Percentiles rank a stretch among this genome's conserved stretches.
Evolutionary conservation across 2,113 vertebrate species (phyloP).

Genomic region (Rissa tridactyla): DNA sequence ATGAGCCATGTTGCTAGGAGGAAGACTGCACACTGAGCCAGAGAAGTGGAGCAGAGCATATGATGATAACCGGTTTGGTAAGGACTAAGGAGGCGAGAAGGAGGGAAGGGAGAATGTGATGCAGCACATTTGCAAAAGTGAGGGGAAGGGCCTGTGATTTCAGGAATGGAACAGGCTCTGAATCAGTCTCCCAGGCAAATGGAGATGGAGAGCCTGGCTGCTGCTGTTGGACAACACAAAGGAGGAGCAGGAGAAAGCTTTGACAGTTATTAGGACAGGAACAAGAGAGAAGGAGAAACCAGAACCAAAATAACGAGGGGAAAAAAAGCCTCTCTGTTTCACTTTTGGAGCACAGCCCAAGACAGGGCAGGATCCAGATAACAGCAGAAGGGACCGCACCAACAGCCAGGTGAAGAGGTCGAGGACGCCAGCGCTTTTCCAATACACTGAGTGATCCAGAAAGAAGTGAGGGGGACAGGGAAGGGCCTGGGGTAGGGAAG

Average conservation of each 20-base stretch:
- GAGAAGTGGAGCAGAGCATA: background rate
- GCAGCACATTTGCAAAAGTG: background rate
- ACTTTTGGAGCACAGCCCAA: background rate
- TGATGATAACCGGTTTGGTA: background rate
- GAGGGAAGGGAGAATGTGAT: background rate
- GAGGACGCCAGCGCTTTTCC: background rate
- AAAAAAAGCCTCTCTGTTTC: background rate
- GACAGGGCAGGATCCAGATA: background rate
- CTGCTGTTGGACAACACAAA: background rate
- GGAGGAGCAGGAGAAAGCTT: background rate
- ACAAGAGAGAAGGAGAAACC: background rate
- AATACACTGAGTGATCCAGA: background rate
- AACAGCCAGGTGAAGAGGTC: background rate
- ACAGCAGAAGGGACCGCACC: background rate
- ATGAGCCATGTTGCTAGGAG: background rate
- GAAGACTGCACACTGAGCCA: background rate
- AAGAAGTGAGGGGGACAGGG: background rate
- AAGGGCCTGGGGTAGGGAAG: background rate
- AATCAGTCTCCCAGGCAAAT: background rate
- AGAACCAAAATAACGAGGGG: background rate
- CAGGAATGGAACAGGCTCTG: background rate
- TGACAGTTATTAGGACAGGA: background rate
- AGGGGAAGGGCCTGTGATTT: background rate
- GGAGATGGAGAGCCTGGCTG: background rate
- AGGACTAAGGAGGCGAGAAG: background rate